Percentiles rank a stretch among this genome's conserved stretches.
Conservation (phyloP, 2,797 vertebrate genomes). For the Platyrinchus mystaceus region DNA sequence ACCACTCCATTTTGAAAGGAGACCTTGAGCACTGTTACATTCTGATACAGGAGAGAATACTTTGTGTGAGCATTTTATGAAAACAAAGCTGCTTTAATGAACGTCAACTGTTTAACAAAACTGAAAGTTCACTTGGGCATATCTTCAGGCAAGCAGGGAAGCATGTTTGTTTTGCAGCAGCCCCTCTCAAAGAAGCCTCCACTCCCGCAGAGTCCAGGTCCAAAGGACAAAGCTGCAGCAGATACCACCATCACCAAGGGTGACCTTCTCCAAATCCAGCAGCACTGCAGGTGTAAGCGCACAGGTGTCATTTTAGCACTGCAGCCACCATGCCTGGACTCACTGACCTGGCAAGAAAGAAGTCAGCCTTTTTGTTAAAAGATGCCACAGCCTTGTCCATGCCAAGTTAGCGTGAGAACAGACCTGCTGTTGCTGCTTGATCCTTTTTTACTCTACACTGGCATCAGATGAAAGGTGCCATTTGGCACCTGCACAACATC, state of each 20-base stretch:
- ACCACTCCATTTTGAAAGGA: background rate
- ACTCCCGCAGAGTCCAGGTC: background rate
- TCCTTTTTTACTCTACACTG: background rate
- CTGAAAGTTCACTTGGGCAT: background rate
- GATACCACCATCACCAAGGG: background rate
- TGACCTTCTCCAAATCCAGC: background rate
- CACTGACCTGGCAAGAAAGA: background rate
- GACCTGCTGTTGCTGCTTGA: background rate
- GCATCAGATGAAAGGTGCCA: background rate
- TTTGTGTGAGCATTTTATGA: background rate
- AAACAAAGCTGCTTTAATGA: background rate
- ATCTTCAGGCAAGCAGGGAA: background rate
- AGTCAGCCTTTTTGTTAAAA: background rate
- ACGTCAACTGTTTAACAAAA: background rate
- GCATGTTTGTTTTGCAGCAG: rapidly evolving
- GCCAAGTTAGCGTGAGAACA: background rate
- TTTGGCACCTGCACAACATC: background rate
- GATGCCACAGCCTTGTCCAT: background rate
- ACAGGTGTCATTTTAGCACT: background rate
- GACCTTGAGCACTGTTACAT: background rate
- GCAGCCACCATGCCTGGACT: rapidly evolving
- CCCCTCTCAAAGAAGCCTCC: background rate
- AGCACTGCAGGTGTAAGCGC: background rate
- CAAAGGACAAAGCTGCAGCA: background rate
- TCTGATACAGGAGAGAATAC: background rate